Evolutionary conservation across 2,113 vertebrate species (phyloP).

Genomic region (Telmatochromis brichardi): DNA sequence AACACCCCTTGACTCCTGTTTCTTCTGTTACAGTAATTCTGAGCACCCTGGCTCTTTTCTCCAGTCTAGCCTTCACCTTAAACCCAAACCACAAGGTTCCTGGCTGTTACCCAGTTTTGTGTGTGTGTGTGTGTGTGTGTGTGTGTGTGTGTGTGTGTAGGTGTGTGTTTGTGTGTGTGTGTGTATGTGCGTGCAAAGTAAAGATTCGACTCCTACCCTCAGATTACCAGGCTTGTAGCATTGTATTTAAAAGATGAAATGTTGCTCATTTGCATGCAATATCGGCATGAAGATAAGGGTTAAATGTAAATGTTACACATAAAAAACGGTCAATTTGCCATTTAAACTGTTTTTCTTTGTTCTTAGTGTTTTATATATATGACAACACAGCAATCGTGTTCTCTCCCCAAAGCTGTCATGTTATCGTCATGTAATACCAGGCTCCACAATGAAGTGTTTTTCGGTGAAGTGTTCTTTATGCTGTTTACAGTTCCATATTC

Average conservation of each 20-base stretch:
- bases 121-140: too few species aligned
- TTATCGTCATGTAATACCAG: not conserved
- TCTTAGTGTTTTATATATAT: not conserved
- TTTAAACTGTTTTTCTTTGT: not conserved
- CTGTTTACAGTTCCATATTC: not conserved
- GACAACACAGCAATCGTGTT: not conserved
- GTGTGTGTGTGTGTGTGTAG: too few species aligned
- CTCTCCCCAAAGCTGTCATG: not conserved
- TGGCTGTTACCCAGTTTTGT: not conserved
- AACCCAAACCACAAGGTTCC: not conserved
- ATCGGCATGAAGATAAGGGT: not conserved
- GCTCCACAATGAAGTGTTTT: not conserved
- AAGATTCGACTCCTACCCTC: not conserved
- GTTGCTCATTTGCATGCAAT: not conserved
- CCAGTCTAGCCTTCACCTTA: not conserved
- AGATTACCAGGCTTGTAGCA: not conserved
- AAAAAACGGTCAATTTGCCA: not conserved
- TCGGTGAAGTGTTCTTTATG: not conserved
- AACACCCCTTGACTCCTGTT: not conserved
- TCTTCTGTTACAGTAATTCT: not conserved
- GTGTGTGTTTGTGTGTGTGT: too few species aligned
- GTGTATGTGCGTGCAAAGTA: rapidly evolving
- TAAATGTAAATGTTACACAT: not conserved
- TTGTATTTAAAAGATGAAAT: not conserved
- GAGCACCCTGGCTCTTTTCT: not conserved